Evolutionary conservation across 1,140 invertebrate genomes (phyloP).

Genomic region (Ditylenchus dipsaci): DNA sequence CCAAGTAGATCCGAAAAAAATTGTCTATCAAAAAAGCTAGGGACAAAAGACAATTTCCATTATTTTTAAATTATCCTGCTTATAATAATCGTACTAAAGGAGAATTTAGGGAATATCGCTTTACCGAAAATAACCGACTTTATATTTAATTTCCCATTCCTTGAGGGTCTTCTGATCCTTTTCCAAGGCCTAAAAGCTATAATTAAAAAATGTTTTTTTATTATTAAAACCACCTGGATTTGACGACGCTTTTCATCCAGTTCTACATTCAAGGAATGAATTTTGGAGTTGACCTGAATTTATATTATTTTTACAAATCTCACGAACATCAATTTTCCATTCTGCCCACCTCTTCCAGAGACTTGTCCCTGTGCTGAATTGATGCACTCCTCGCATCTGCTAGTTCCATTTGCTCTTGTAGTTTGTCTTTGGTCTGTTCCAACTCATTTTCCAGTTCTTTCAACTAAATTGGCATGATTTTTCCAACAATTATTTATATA

Average conservation of each 20-base stretch:
- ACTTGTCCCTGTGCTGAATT: background rate
- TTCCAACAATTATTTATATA: too few relatives aligned
- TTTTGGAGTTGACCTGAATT: background rate
- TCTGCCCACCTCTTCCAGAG: background rate
- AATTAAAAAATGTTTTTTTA: background rate
- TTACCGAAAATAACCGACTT: too few relatives aligned
- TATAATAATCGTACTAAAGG: too few relatives aligned
- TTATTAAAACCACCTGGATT: background rate
- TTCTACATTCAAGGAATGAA: background rate
- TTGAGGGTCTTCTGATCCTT: constrained; percentile 28
- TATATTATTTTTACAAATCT: background rate
- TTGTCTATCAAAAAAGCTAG: too few relatives aligned
- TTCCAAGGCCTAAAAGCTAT: constrained; percentile 28
- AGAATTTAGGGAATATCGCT: too few relatives aligned
- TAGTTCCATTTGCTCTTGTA: constrained; percentile 22
- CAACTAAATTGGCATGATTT: constrained; percentile 1
- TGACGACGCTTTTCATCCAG: background rate
- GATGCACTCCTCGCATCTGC: background rate
- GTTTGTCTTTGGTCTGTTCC: constrained; percentile 2
- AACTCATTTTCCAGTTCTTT: constrained; percentile 10
- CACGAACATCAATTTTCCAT: too few relatives aligned
- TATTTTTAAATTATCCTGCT: too few relatives aligned
- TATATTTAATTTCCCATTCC: constrained; percentile 54
- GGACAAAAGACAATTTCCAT: too few relatives aligned
- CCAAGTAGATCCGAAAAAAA: too few relatives aligned